Base-by-base conservation (phyloP, 2,797 vertebrate species). In the Rhinoraja longicauda region DNA sequence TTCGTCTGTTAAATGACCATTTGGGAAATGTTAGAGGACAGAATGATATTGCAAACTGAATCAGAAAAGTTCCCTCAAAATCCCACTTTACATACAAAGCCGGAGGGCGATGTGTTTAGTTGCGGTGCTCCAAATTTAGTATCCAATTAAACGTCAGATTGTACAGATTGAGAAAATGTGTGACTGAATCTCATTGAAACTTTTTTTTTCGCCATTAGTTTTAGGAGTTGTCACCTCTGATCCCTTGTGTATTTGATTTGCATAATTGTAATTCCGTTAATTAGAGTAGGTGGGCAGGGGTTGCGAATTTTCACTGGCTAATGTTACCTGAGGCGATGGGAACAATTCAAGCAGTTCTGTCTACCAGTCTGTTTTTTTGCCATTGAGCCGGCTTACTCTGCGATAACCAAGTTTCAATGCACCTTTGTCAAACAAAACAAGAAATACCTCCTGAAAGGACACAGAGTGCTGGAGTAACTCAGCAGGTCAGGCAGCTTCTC, bases 221-320 rank as follows among this genome's bases (percentile, higher is more conserved):
- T 92, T 92, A 92, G 90, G 90, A 75, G 90, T 90, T 92, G 90
- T 70, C 90, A 75, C 67, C 70, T 92, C 45, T 75, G 45, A 75
- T 92, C 90, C 90, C 90, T 6, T n/a, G 45, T 57, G 90, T 75
- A 75, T 75, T 92, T 92, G 36, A 92, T 92, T 92, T 75, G 72
- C 90, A 92, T 92, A 92, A 73, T 75, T 53, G 90, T 92, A 92
- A 92, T 92, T 92, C 90, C 39, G 75, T 75, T 92, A 92, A 92
- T 92, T 92, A 92, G 90, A 73, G 72, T 45, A 92, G 90, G 72
- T 75, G 45, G 90, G 39, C 70, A 73, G 90, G 67, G 90, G 67
- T 92, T 92, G 90, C 70, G 53, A 53, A 92, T 75, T 75, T 75
- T 75, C 90, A 92, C 90, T 75, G 90, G 72, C 90, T 92, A 75